Base-by-base conservation (phyloP, 2,113 vertebrate species). In the Turnix velox region DNA sequence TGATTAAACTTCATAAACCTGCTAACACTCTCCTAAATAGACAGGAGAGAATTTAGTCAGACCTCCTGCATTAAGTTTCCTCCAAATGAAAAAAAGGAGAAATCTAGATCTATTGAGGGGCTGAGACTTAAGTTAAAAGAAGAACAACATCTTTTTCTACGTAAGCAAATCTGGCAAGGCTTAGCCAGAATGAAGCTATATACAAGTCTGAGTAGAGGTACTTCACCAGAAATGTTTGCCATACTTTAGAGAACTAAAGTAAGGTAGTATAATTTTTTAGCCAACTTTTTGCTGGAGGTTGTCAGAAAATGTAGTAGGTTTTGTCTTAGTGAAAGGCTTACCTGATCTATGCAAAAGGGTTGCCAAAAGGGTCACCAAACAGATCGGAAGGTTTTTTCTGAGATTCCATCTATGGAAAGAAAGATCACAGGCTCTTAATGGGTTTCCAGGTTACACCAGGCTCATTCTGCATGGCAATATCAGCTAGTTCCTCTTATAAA, bases 321-420 rank as follows among this genome's bases (percentile, higher is more conserved):
- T n/a, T 16, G 66, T 37, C 18, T 37, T 81, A 55, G 19, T 30
- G 22, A 30, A 85, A 76, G 30, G 96, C 97, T 97, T 95, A 98
- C 97, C 72, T 61, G 74, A 83, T 63, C 97, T 98, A 99, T 91
- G 97, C 98, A 96, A 99, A 99, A 25, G 98, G 99, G 88, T 99
- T 98, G 83, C 98, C 98, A 94, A 99, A 99, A 58, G 97, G 84
- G 90, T 98, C 98, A 43, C 88, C 98, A 94, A 98, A 98, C 49
- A 87, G 92, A 95, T 89, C 96, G 73, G 98, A 84, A 93, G 97
- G 13, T 48, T 72, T 18, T 40, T 96, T 96, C 78, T 84, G 90
- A 90, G 92, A 81, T 84, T 92, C 71, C 76, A 89, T 78, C 93
- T 96, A 79, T n/a, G 23, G 51, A 90, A 87, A 93, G 10, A 90